Evolutionary conservation across 2,888 invertebrate genomes (phyloP).

Genomic region (Oscheius sp.): DNA sequence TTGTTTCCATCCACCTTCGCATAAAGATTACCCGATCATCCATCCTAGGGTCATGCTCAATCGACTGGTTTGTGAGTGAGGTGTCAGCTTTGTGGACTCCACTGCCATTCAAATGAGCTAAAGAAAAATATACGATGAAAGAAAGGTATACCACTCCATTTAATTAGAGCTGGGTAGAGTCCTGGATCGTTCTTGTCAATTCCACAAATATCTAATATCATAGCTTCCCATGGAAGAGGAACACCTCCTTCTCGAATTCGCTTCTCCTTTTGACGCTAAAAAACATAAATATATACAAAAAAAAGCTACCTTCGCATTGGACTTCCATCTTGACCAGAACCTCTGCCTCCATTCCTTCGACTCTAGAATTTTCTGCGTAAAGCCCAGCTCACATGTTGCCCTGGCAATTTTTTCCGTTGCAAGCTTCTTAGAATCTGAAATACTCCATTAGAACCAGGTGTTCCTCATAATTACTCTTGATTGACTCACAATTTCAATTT

Average conservation of each 20-base stretch:
- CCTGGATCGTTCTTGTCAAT: conserved; percentile 1
- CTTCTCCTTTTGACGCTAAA: conserved; percentile 19
- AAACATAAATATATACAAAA: not conserved
- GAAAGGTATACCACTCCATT: conserved; percentile 13
- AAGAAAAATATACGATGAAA: not conserved
- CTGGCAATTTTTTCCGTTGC: conserved; percentile 19
- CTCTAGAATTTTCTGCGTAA: conserved; percentile 1
- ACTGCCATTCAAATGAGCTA: conserved; percentile 7
- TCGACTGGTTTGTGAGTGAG: not conserved
- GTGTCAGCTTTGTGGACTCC: conserved; percentile 12
- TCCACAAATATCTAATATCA: conserved; percentile 20
- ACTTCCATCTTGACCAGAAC: conserved; percentile 15
- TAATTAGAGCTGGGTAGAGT: conserved; percentile 4
- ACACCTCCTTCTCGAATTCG: conserved; percentile 14
- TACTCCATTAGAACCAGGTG: not conserved
- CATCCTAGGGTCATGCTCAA: not conserved
- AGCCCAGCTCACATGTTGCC: conserved; percentile 25
- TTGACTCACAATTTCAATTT: not conserved
- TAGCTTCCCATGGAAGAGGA: conserved; percentile 19
- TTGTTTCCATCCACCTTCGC: not conserved
- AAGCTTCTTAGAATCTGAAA: conserved; percentile 18
- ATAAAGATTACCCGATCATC: not conserved
- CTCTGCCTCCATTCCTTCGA: conserved; percentile 10
- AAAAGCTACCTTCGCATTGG: conserved; percentile 8
- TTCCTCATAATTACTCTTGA: not conserved